Percentiles rank a stretch among this genome's conserved stretches.
Conservation (phyloP, 2,888 invertebrate genomes). For the Liposcelis brunnea region DNA sequence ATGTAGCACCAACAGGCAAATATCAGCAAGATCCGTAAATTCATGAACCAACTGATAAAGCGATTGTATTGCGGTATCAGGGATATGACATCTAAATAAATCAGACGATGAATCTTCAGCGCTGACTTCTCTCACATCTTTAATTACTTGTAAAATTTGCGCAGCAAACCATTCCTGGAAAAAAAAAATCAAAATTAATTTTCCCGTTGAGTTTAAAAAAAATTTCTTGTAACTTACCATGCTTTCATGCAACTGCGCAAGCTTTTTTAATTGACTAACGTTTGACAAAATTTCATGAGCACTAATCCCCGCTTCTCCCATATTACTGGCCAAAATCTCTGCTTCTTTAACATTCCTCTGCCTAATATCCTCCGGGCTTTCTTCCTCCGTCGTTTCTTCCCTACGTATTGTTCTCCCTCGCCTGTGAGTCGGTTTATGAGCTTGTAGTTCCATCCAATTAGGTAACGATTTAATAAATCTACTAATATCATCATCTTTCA, state of each 20-base stretch:
- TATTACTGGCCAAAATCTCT: conserved; percentile 78
- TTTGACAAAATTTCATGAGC: conserved; percentile 76
- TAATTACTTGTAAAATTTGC: neutral
- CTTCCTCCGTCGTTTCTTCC: conserved; percentile 43
- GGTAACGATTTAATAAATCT: conserved; percentile 75
- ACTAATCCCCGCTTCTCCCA: conserved; percentile 73
- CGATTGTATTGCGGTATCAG: conserved; percentile 42
- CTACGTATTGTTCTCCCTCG: conserved; percentile 23
- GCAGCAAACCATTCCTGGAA: conserved; percentile 62
- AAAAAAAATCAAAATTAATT: conserved; percentile 18
- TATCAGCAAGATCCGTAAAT: conserved; percentile 78
- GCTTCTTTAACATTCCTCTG: conserved; percentile 74
- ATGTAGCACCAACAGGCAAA: conserved; percentile 79
- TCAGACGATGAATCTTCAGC: neutral
- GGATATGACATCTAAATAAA: conserved; percentile 23
- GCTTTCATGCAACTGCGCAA: conserved; percentile 83
- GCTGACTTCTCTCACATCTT: neutral
- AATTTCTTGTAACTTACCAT: conserved; percentile 53
- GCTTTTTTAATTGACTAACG: conserved; percentile 58
- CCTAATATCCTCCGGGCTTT: conserved; percentile 61
- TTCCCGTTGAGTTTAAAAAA: neutral
- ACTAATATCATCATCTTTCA: conserved; percentile 89
- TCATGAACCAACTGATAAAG: conserved; percentile 53
- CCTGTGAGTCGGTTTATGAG: conserved; percentile 23
- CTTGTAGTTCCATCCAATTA: conserved; percentile 49